phyloP scores from a whole-genome alignment of 2,888 invertebrate species.

The Bruchidius siliquastri region DNA sequence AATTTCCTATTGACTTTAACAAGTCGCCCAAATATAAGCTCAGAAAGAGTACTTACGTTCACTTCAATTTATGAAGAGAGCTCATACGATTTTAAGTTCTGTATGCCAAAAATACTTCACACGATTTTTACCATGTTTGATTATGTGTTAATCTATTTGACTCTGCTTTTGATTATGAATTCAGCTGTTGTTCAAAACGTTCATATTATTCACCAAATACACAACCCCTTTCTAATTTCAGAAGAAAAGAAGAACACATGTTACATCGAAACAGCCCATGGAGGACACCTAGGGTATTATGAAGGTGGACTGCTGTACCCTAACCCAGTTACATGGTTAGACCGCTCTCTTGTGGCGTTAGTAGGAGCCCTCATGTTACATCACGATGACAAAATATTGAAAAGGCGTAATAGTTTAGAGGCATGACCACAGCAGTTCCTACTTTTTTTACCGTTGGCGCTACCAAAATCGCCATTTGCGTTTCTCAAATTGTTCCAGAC shows the following conservation, averaged over 20 bases:
- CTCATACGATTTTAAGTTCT: too few species aligned
- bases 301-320: conserved; percentile 86
- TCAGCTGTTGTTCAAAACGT: background rate
- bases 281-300: conserved; percentile 92
- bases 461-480: too few species aligned
- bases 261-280: conserved; percentile 81
- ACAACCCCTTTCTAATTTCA: conserved; percentile 40
- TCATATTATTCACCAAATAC: too few species aligned
- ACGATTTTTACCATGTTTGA: too few species aligned
- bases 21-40: too few species aligned
- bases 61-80: too few species aligned
- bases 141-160: too few species aligned
- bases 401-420: conserved; percentile 15
- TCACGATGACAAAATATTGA: conserved; percentile 36
- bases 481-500: background rate
- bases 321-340: conserved; percentile 89
- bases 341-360: conserved; percentile 78
- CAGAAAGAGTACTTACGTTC: too few species aligned
- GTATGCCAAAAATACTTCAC: too few species aligned
- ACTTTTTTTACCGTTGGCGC: conserved; percentile 3
- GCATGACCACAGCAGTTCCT: conserved; percentile 11
- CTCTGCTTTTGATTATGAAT: too few species aligned
- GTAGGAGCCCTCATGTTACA: conserved; percentile 67
- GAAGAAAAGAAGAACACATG: conserved; percentile 63
- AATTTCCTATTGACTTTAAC: too few species aligned